Evolutionary conservation across 1,140 invertebrate genomes (phyloP).

Genomic region (Panulirus ornatus): DNA sequence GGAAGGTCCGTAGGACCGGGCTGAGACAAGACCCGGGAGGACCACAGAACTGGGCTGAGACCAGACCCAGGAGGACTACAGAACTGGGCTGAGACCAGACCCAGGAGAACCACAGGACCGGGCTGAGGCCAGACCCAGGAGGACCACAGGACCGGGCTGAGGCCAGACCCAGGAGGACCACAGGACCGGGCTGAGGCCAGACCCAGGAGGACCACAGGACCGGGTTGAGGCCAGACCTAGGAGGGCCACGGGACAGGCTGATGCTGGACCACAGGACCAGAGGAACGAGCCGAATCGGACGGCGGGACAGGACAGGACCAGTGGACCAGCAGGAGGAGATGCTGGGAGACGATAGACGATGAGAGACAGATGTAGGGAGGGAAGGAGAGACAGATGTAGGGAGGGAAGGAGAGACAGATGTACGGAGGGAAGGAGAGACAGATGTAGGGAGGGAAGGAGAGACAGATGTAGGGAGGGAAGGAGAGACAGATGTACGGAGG

Average conservation of each 20-base stretch:
- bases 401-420: background rate
- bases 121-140: background rate
- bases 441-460: background rate
- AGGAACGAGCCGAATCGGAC: too few relatives aligned
- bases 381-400: background rate
- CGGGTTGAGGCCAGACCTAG: background rate
- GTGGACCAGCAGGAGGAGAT: too few relatives aligned
- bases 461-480: background rate
- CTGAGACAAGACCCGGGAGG: background rate
- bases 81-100: background rate
- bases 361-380: background rate
- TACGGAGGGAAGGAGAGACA: background rate
- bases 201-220: background rate
- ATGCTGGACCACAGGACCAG: too few relatives aligned
- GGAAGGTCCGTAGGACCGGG: background rate
- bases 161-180: background rate
- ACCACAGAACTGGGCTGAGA: background rate
- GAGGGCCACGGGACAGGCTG: background rate
- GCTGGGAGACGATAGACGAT: background rate
- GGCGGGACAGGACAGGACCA: too few relatives aligned
- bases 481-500: background rate
- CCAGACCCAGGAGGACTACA: background rate
- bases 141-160: background rate
- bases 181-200: background rate
- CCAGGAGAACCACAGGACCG: background rate